Evolutionary conservation across 2,888 invertebrate genomes (phyloP).

Genomic region (Linyphia triangularis): DNA sequence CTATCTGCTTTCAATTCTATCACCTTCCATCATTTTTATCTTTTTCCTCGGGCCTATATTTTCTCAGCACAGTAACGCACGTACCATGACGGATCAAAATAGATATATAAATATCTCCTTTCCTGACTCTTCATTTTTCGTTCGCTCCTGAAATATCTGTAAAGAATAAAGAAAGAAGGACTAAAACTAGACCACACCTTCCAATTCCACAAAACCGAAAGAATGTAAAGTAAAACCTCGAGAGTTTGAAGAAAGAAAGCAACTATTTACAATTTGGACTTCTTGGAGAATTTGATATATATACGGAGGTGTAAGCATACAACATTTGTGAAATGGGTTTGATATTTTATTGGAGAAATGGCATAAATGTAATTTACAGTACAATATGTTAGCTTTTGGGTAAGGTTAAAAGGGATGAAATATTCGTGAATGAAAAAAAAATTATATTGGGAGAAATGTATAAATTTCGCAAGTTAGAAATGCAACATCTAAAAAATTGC

Average conservation of each 20-base stretch:
- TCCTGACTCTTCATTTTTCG: neutral
- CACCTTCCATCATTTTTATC: constrained; percentile 56
- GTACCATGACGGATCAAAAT: constrained; percentile 46
- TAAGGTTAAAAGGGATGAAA: neutral
- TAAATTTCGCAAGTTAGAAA: no score
- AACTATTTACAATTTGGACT: constrained; percentile 49
- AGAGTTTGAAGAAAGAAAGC: constrained; percentile 1
- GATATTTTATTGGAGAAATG: neutral
- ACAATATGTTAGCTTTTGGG: neutral
- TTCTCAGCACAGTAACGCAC: constrained; percentile 38
- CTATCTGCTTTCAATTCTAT: constrained; percentile 56
- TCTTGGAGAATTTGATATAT: constrained; percentile 43
- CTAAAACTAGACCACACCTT: constrained; percentile 39
- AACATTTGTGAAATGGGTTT: neutral
- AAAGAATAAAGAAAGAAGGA: constrained; percentile 6
- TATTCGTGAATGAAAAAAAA: no score
- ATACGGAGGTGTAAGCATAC: constrained; percentile 4
- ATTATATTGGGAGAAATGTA: no score
- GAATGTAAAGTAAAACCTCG: neutral
- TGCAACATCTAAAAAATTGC: no score
- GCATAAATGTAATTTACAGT: neutral
- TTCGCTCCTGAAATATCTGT: constrained; percentile 2
- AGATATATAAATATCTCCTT: constrained; percentile 60
- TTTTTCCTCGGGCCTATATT: neutral
- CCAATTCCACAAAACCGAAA: constrained; percentile 19